Evolutionary conservation across 2,888 invertebrate species (phyloP), one percentile per base, ranked within the genome.

Genomic region (Drosophila kambysellisi): DNA sequence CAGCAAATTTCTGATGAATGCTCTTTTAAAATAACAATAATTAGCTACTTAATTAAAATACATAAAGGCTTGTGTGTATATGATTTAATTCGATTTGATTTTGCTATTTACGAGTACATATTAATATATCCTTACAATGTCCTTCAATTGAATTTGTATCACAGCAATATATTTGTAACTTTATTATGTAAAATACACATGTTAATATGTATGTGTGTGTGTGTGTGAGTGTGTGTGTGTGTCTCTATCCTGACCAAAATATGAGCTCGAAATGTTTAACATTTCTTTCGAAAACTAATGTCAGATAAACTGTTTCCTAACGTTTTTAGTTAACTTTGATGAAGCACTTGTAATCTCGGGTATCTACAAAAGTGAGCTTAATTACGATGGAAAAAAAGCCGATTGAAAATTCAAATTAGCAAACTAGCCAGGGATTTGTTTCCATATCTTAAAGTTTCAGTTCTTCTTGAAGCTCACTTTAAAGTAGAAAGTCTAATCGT

Each of bases 141-240:
- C 75, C 73, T 78, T 89, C 83, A 92, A 92, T 92, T 92, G 91
- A 92, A 90, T 85, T 89, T 87, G 87, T 92, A 92, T 92, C 92
- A 92, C 92, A 92, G 92, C 92, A 92, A 92, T 92, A 89, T 79
- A 77, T 86, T 83, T 81, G 77, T 87, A 70, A 89, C 86, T 71
- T 82, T 74, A 75, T 65, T 53, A 67, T 74, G 67, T 68, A 62
- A 70, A 69, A 52, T 61, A 69, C 64, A 74, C 63, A 64, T 67
- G 46, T 46, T 56, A 35, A 67, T 51, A 35, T 63, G 25, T 63
- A 11, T 12, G 33, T 50, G 33, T 58, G 41, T 32, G 17, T 7
- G 25, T 56, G 20, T 1, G 4, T 54, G n/a, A n/a, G 33, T 66
- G 50, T 43, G 32, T 56, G 32, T 62, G 46, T 61, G 60, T 63